These are phyloP conservation scores for Pimephales promelas DNA, from an alignment of 2,113 vertebrate genomes.

Conservation along the genomic window DNA sequence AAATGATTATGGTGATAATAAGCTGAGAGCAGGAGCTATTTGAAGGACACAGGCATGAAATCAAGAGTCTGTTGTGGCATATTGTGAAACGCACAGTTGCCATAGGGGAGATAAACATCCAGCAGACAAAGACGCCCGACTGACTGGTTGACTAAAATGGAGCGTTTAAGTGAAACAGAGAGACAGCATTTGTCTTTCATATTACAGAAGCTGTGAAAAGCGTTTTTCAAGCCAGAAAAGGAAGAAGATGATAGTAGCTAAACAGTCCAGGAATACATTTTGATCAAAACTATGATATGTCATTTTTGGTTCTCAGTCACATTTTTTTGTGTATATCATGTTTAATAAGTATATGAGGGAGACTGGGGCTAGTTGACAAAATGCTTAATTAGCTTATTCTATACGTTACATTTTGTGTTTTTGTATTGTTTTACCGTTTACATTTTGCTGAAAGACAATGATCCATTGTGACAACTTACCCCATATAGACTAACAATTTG, in stretches of 20 bases:
- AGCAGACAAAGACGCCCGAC: conserved; percentile 9
- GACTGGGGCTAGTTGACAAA: not conserved
- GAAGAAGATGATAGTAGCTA: not conserved
- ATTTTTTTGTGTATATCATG: not conserved
- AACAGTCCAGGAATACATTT: not conserved
- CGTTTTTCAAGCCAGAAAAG: conserved; percentile 4
- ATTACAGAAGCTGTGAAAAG: not conserved
- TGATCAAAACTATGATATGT: not conserved
- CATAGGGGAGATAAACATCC: conserved; percentile 6
- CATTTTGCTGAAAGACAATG: not conserved
- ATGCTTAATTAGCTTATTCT: not conserved
- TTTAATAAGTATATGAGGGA: not conserved
- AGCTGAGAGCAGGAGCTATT: conserved; percentile 10
- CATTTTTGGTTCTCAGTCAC: not conserved
- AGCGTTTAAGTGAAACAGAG: not conserved
- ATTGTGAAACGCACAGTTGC: conserved; percentile 6
- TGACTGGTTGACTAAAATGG: conserved; percentile 37
- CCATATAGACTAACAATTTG: not conserved
- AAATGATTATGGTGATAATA: conserved; percentile 13
- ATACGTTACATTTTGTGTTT: not conserved
- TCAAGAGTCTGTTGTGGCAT: conserved; percentile 22
- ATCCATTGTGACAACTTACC: not conserved
- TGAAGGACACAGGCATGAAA: conserved; percentile 16
- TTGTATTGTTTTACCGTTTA: not conserved
- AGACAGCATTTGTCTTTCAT: conserved; percentile 12